Base-by-base conservation (phyloP, 2,888 invertebrate species). In the Esperia sulphurella region DNA sequence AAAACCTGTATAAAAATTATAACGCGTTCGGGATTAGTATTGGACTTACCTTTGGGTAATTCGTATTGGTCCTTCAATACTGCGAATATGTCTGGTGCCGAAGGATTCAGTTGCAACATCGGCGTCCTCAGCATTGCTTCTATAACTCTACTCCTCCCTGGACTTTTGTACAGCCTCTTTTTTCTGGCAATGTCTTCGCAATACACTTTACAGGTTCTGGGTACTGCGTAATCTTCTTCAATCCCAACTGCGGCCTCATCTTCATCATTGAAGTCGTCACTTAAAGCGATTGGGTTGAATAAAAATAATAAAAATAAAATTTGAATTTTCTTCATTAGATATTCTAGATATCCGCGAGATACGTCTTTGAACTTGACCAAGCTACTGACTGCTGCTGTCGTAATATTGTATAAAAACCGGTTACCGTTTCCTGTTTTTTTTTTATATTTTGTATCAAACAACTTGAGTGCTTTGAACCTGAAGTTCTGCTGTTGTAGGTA, bases 11-110 rank as follows among this genome's bases (percentile, higher is more conserved):
- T 30, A 7, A 7, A 33, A 5, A 33, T 8, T 33, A 6, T 33
- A 33, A 33, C 3, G 7, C 8, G 33, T 30, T 37, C 48, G 59
- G n/a, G 13, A 40, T 33, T 10, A 30, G 33, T 10, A 6, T 3
- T 8, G 9, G 7, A 45, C 77, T 67, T 59, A 81, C 86, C 84
- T 71, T 78, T 77, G 12, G 86, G 86, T 41, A 86, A 59, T 45
- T 79, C 75, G 52, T 83, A 86, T 52, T 75, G 61, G 50, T 86
- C 85, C 50, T 71, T 68, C 35, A 83, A 54, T 42, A 81, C 55
- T 0, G 72, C 61, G 40, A 85, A 66, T 43, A 79, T 52, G 47
- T 85, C 83, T 0, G 69, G 68, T 50, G 70, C 69, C 7, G 65
- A 68, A 0, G 63, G 67, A 35, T 68, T 65, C 29, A 78, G 47